A percentile compares a stretch with the other conserved stretches of the same genome.
These are phyloP conservation scores for Tricholauxania praeusta DNA, from an alignment of 2,888 invertebrate species.

Conservation along the genomic window DNA sequence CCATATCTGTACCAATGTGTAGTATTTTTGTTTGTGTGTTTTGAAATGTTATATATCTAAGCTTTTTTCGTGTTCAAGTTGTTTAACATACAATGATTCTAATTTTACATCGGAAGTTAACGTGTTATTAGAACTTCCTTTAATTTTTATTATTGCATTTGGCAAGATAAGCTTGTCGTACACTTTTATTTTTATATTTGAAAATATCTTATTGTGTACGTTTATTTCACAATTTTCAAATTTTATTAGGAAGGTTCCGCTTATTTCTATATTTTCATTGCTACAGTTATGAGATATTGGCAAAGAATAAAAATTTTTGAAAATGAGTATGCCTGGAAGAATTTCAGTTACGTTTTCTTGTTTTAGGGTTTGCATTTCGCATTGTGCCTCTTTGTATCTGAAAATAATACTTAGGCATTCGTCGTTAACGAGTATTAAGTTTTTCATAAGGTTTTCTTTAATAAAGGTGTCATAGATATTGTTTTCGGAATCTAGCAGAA, in stretches of 20 bases:
- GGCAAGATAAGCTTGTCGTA: slow-evolving; percentile 18
- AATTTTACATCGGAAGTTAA: neutral
- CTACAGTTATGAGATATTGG: too few species aligned
- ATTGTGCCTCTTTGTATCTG: slow-evolving; percentile 5
- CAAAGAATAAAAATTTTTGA: neutral
- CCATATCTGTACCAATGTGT: slow-evolving; percentile 26
- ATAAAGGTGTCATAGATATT: neutral
- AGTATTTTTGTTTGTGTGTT: neutral
- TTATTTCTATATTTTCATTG: too few species aligned
- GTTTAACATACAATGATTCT: neutral
- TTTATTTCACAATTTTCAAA: too few species aligned
- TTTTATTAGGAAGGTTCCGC: too few species aligned
- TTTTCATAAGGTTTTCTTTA: slow-evolving; percentile 3
- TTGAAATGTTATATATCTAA: too few species aligned
- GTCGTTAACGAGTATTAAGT: slow-evolving; percentile 2
- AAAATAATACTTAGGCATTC: slow-evolving; percentile 1
- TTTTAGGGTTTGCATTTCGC: neutral
- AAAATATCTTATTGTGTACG: too few species aligned
- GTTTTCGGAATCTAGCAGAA: slow-evolving; percentile 5
- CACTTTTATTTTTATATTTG: slow-evolving; percentile 12
- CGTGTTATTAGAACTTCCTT: slow-evolving; percentile 1
- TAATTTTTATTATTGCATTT: slow-evolving; percentile 16
- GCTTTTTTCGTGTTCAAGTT: neutral
- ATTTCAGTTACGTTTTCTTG: slow-evolving; percentile 2
- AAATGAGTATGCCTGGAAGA: slow-evolving; percentile 7